A percentile compares a stretch with the other conserved stretches of the same genome.
Conservation (phyloP, 2,888 invertebrate species). For the Mythimna pallens region DNA sequence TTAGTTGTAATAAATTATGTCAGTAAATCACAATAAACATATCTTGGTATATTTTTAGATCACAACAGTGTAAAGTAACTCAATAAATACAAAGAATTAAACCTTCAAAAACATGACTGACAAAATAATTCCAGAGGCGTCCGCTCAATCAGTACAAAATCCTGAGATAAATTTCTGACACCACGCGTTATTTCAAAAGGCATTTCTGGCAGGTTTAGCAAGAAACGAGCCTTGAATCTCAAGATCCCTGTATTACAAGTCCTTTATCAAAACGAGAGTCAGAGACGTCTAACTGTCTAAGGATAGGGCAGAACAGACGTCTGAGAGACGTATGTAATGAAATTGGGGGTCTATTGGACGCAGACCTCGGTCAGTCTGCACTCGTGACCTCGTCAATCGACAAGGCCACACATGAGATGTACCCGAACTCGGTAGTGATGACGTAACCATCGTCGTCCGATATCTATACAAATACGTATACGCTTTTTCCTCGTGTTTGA, state of each 20-base stretch:
- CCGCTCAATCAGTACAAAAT: slow-evolving; percentile 43
- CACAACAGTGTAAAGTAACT: not conserved
- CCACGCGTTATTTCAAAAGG: slow-evolving; percentile 40
- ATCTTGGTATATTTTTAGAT: too few species aligned
- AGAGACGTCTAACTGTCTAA: slow-evolving; percentile 30
- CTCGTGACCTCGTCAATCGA: slow-evolving; percentile 32
- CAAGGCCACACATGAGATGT: slow-evolving; percentile 44
- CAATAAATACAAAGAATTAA: not conserved
- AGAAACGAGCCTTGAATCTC: slow-evolving; percentile 57
- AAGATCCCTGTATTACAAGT: slow-evolving; percentile 38
- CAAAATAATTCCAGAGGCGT: slow-evolving; percentile 40
- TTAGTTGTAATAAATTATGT: too few species aligned
- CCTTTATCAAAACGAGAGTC: slow-evolving; percentile 49
- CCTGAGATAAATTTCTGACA: slow-evolving; percentile 53
- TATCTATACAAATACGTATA: not conserved
- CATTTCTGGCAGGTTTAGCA: slow-evolving; percentile 51
- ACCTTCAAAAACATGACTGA: slow-evolving; percentile 4
- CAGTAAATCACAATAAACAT: too few species aligned
- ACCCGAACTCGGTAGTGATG: slow-evolving; percentile 24
- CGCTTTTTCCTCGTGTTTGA: slow-evolving; percentile 10
- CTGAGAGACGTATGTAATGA: slow-evolving; percentile 26
- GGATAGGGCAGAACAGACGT: slow-evolving; percentile 7
- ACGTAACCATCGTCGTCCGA: slow-evolving; percentile 26
- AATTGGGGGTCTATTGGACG: slow-evolving; percentile 32
- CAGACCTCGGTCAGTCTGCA: slow-evolving; percentile 24